Base-by-base conservation (phyloP, 2,113 vertebrate genomes). In the Gavia stellata region DNA sequence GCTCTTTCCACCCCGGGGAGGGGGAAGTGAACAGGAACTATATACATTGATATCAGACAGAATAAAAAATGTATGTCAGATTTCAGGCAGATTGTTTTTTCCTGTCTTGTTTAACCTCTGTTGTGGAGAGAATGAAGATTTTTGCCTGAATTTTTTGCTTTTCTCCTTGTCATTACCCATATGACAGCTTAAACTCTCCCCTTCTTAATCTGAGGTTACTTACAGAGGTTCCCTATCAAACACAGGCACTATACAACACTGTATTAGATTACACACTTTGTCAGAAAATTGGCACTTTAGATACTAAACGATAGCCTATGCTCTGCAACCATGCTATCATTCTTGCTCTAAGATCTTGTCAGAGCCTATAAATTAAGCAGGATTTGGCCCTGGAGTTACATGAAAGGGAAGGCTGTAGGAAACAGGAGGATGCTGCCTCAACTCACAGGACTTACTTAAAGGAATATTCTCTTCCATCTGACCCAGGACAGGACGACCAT, bases 271-370 rank as follows among this genome's bases (percentile, higher is more conserved):
- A 95, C 84, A 97, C 65, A 86, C 33, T 96, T 95, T 97, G 92
- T 92, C 85, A 97, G 95, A 95, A 96, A 96, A 94, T 92, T 86
- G 88, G 81, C 90, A 94, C 77, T 95, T 96, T 55, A 89, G 84
- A 81, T 81, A 89, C 85, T 93, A 92, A 96, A 94, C 4, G 38
- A 95, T 95, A 94, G 79, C 81, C 47, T 92, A 47, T 90, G 75
- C 65, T 94, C 83, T 95, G 83, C 61, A 96, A 71, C 61, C 81
- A n/a, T 83, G 91, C 61, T 92, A 94, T 92, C 84, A 86, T 94
- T 96, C 96, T 91, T 95, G 65, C 85, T 84, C 81, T 73, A 71
- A 88, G 79, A 90, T 94, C 68, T 77, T 95, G 92, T 94, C 92
- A 94, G 86, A 91, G 71, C 11, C 74, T 95, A 92, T 94, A 94